Conservation (phyloP, 2,797 vertebrate genomes). For the Rhinatrema bivittatum region DNA sequence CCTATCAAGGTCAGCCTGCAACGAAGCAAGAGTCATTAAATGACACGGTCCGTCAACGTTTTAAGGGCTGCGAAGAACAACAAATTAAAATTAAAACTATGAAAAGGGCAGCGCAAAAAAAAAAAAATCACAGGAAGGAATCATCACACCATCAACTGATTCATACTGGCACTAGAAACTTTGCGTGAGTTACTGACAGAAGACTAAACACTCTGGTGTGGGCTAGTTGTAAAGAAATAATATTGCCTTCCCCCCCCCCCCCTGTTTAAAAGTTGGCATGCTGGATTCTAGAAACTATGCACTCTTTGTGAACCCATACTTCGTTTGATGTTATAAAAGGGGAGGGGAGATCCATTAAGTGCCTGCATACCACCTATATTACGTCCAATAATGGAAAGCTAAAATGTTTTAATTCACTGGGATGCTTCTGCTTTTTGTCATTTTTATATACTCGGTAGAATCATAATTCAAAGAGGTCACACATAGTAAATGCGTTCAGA, state of each 20-base stretch:
- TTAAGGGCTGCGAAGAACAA: too few species aligned
- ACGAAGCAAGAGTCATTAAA: too few species aligned
- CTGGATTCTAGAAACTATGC: slow-evolving; percentile 42
- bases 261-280: slow-evolving; percentile 23
- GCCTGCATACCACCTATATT: slow-evolving; percentile 34
- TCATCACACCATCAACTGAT: slow-evolving; percentile 45
- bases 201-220: slow-evolving; percentile 42
- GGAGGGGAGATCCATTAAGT: slow-evolving; percentile 33
- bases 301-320: slow-evolving; percentile 45
- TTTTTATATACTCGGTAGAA: slow-evolving; percentile 54
- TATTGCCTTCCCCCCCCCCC: slow-evolving; percentile 28
- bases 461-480: slow-evolving; percentile 57
- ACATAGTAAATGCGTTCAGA: slow-evolving; percentile 55
- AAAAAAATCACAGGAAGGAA: slow-evolving; percentile 26
- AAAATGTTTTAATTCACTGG: slow-evolving; percentile 39
- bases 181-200: slow-evolving; percentile 42
- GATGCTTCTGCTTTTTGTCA: slow-evolving; percentile 55
- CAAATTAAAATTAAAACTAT: too few species aligned
- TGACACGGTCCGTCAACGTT: too few species aligned
- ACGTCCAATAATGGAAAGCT: slow-evolving; percentile 48
- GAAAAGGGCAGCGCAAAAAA: too few species aligned
- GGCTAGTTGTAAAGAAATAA: slow-evolving; percentile 47
- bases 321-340: slow-evolving; percentile 44
- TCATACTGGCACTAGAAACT: slow-evolving; percentile 26
- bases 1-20: too few species aligned